phyloP scores from a whole-genome alignment of 30 jellyfish, hydroid and myxozoan genomes.

The Aurelia coerulea region DNA sequence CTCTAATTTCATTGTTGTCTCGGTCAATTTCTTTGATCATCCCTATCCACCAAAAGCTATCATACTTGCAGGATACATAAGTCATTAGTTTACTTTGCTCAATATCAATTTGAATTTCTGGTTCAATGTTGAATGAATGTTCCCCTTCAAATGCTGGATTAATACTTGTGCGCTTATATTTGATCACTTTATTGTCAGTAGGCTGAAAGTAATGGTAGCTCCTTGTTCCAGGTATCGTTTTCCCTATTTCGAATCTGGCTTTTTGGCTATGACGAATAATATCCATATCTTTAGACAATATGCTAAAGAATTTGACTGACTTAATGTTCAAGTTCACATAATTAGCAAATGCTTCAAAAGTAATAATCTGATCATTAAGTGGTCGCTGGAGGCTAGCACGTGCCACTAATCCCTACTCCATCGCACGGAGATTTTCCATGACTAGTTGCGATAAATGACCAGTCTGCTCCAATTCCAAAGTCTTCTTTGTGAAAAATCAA shows the following conservation, averaged over 20 bases:
- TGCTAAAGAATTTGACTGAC: not conserved
- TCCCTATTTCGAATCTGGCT: constrained; percentile 21
- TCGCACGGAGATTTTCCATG: constrained; percentile 22
- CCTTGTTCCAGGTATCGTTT: constrained; percentile 63
- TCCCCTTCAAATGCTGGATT: constrained; percentile 24
- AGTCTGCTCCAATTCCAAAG: constrained; percentile 39
- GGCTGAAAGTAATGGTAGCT: constrained; percentile 28
- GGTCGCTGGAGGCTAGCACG: constrained; percentile 43
- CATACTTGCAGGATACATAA: constrained; percentile 37
- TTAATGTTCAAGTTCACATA: not conserved
- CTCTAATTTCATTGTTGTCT: constrained; percentile 27
- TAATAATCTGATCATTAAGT: not conserved
- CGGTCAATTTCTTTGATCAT: constrained; percentile 37
- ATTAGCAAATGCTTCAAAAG: not conserved
- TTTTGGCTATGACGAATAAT: not conserved
- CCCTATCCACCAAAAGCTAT: constrained; percentile 37
- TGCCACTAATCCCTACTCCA: constrained; percentile 25
- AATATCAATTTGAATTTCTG: not conserved
- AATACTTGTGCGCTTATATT: constrained; percentile 29
- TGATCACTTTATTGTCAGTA: not conserved
- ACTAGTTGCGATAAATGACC: constrained; percentile 60
- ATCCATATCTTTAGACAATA: constrained; percentile 14
- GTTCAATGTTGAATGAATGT: constrained; percentile 6
- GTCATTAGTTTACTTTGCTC: constrained; percentile 22
- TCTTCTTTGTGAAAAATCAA: constrained; percentile 44